Conservation (phyloP, 2,113 vertebrate species). For the Cephalopterus ornatus region DNA sequence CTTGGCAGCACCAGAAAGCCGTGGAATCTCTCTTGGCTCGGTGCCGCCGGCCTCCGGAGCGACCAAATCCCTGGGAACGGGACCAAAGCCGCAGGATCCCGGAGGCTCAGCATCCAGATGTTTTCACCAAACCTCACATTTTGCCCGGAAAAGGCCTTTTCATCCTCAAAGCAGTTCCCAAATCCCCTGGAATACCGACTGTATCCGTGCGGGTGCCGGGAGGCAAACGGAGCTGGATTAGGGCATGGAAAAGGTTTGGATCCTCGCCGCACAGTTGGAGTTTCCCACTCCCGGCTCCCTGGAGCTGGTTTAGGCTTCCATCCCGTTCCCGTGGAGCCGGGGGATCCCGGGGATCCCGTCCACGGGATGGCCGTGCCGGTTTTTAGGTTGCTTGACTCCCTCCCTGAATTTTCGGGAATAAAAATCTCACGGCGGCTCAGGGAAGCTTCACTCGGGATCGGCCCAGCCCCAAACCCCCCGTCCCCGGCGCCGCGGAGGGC, state of each 20-base stretch:
- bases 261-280: background rate
- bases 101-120: background rate
- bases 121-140: rapidly evolving
- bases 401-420: background rate
- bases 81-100: background rate
- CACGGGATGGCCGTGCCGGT: rapidly evolving
- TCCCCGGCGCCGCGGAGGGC: too few species aligned
- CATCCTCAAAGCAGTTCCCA: background rate
- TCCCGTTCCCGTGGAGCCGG: rapidly evolving
- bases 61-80: rapidly evolving
- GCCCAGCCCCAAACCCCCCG: background rate
- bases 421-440: background rate
- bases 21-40: background rate
- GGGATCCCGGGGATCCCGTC: background rate
- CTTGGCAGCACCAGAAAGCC: background rate
- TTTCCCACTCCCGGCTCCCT: background rate
- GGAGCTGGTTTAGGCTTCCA: background rate
- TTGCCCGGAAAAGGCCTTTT: background rate
- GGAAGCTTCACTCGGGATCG: background rate
- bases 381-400: background rate
- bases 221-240: background rate
- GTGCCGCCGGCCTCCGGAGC: background rate
- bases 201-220: rapidly evolving
- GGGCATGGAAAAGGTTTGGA: background rate
- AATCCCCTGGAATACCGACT: background rate